Percentiles rank a stretch among this genome's conserved stretches.
Evolutionary conservation across 2,113 vertebrate species (phyloP).

Genomic region (Notarius quadriscutis): DNA sequence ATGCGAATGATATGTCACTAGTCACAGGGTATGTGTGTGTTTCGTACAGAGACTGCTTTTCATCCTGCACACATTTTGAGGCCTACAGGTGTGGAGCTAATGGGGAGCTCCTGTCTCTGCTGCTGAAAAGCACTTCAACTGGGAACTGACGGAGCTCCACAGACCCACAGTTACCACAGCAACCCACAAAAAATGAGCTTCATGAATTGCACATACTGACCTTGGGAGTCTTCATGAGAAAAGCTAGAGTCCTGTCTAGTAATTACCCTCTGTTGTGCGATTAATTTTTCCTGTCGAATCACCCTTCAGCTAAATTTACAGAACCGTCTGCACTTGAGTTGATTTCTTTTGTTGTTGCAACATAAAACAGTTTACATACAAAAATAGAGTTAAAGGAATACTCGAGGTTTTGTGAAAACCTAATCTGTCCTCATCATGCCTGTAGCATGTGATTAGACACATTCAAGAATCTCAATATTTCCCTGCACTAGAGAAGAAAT

Average conservation of each 20-base stretch:
- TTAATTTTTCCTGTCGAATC: conserved; percentile 11
- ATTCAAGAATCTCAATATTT: not conserved
- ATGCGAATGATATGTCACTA: not conserved
- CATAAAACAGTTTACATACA: not conserved
- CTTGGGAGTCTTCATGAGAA: conserved; percentile 35
- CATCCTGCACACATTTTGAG: conserved; percentile 25
- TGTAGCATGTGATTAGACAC: not conserved
- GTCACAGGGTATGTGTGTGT: not conserved
- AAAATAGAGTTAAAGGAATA: not conserved
- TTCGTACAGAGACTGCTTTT: not conserved
- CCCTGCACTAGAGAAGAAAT: not conserved
- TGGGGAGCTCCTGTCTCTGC: conserved; percentile 35
- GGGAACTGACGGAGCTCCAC: not conserved
- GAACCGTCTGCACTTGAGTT: not conserved
- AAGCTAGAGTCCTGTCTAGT: conserved; percentile 38
- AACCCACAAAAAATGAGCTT: not conserved
- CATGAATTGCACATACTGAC: not conserved
- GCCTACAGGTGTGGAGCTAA: conserved; percentile 42
- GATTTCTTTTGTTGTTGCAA: not conserved
- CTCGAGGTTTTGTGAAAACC: not conserved
- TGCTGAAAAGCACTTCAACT: conserved; percentile 43
- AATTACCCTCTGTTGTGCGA: conserved; percentile 27
- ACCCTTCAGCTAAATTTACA: not conserved
- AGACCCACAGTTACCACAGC: conserved; percentile 2
- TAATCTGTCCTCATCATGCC: not conserved